phyloP scores from a whole-genome alignment of 2,797 vertebrate species.

The Poeciliopsis turneri region DNA sequence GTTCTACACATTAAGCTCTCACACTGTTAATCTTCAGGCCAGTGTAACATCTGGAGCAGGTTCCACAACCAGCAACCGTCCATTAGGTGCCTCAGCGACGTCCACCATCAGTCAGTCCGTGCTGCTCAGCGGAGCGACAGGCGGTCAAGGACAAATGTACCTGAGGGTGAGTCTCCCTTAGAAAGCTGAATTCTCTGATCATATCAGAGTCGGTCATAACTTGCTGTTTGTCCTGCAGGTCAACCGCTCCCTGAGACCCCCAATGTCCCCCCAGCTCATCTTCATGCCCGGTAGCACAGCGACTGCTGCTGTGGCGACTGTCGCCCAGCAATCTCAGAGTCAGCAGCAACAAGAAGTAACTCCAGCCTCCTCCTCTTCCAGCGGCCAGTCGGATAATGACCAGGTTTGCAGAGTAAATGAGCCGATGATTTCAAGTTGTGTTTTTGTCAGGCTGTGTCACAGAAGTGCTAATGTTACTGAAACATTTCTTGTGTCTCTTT shows the following conservation, averaged over 20 bases:
- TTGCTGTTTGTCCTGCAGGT: slow-evolving; percentile 65
- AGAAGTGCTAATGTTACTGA: not conserved
- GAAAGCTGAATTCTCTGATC: not conserved
- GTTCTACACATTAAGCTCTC: not conserved
- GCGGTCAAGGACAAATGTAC: slow-evolving; percentile 95
- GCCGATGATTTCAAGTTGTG: too few relatives aligned
- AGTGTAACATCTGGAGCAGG: slow-evolving; percentile 76
- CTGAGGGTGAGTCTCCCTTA: slow-evolving; percentile 85
- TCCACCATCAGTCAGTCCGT: slow-evolving; percentile 94
- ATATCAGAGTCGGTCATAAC: not conserved
- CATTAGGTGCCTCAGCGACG: slow-evolving; percentile 81
- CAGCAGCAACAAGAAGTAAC: slow-evolving; percentile 80
- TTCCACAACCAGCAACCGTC: slow-evolving; percentile 74
- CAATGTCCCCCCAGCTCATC: slow-evolving; percentile 95
- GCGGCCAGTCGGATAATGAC: slow-evolving; percentile 88
- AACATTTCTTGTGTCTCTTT: not conserved
- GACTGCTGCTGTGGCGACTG: slow-evolving; percentile 84
- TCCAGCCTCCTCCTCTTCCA: slow-evolving; percentile 73
- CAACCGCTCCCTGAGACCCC: slow-evolving; percentile 84
- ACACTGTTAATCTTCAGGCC: slow-evolving; percentile 52
- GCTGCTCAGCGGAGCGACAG: slow-evolving; percentile 89
- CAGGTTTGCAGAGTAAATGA: slow-evolving; percentile 79
- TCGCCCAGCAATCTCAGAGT: slow-evolving; percentile 78
- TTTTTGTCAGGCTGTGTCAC: not conserved
- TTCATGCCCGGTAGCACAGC: slow-evolving; percentile 94